These are phyloP conservation scores for Boloria euphrosyne DNA, from an alignment of 2,888 invertebrate species.

Conservation along the genomic window DNA sequence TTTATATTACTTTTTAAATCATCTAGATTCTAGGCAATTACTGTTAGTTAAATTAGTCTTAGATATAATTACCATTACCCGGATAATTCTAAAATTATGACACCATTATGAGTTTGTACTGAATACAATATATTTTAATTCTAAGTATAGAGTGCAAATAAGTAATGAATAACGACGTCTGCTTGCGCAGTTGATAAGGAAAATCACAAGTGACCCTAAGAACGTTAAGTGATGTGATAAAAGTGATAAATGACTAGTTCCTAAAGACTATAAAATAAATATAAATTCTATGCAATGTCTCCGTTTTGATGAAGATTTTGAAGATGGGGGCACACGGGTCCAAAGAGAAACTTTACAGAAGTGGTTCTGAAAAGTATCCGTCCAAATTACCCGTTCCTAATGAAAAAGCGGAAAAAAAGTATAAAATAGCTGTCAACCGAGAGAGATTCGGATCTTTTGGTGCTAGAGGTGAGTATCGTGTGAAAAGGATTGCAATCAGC, in stretches of 20 bases:
- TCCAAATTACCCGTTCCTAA: slow-evolving; percentile 81
- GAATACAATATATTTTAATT: slow-evolving; percentile 3
- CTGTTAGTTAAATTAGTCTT: too few relatives aligned
- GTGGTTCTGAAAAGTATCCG: slow-evolving; percentile 84
- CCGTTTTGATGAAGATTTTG: slow-evolving; percentile 65
- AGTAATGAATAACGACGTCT: slow-evolving; percentile 26
- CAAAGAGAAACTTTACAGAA: slow-evolving; percentile 87
- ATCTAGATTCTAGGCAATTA: too few relatives aligned
- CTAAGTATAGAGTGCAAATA: slow-evolving; percentile 27
- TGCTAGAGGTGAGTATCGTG: slow-evolving; percentile 81
- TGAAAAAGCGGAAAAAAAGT: slow-evolving; percentile 71
- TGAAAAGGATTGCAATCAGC: neutral
- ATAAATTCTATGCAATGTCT: slow-evolving; percentile 51
- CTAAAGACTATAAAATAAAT: slow-evolving; percentile 25
- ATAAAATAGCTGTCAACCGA: slow-evolving; percentile 83
- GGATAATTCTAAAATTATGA: slow-evolving; percentile 48
- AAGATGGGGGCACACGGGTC: slow-evolving; percentile 90
- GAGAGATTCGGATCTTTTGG: slow-evolving; percentile 87
- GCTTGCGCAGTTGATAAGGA: slow-evolving; percentile 19
- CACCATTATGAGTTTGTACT: slow-evolving; percentile 39
- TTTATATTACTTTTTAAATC: too few relatives aligned
- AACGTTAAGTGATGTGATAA: slow-evolving; percentile 29
- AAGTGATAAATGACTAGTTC: slow-evolving; percentile 32
- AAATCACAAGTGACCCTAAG: slow-evolving; percentile 19
- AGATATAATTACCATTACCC: too few relatives aligned